Evolutionary conservation across 2,113 vertebrate genomes (phyloP), one percentile per base, ranked within the genome.

Genomic region (Progne subis): DNA sequence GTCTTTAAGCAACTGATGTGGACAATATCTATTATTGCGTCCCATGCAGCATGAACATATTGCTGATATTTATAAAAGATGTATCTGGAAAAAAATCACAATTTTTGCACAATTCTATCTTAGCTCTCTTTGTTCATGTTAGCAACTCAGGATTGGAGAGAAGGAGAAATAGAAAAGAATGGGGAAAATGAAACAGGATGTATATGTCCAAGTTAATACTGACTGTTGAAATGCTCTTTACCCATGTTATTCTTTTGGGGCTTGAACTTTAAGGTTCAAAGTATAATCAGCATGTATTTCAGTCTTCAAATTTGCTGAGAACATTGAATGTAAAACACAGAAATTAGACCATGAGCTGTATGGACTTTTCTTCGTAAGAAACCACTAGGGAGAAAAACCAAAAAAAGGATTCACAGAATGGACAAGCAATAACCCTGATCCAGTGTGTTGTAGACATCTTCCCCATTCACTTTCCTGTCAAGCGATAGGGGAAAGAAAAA

Each of bases 221-320:
- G 63, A 32, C 32, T 65, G 21, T 43, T 90, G 76, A 92, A 94
- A 83, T 67, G 20, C 20, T 90, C 75, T 87, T 90, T 84, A 46
- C 11, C 53, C 85, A n/a, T 74, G 25, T 60, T 34, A 55, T 41
- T 80, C 37, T 83, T 88, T 11, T 50, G 86, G 43, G 82, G 6
- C 43, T 82, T 94, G 79, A 88, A 86, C 71, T 94, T 93, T 77
- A 60, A 24, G 9, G 80, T 85, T 76, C n/a, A 46, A 77, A 82
- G 26, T 65, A 34, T 32, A 93, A 74, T 50, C 11, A 53, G 26
- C 43, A 39, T 26, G 15, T 46, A 26, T 65, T 80, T 90, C 52
- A 67, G 21, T 69, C 39, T 64, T 80, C 65, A 80, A 70, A 80
- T 88, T 74, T 90, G 23, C 43, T 67, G 75, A 82, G 20, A 77